Evolutionary conservation across 1,140 invertebrate species (phyloP).

Genomic region (Amphibalanus amphitrite): DNA sequence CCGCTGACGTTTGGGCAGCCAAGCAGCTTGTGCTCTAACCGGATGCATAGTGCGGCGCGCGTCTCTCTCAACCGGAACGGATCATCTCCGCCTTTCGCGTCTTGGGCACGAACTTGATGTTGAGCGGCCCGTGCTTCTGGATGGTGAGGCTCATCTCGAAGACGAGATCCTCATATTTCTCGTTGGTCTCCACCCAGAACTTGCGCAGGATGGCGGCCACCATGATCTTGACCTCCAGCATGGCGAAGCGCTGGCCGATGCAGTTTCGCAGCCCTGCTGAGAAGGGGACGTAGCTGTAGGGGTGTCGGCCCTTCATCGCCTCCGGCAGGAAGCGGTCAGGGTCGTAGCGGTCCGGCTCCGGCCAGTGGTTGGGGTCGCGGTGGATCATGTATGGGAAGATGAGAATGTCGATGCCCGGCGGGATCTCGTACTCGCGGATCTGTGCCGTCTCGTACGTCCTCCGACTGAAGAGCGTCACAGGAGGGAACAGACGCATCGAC

Average conservation of each 20-base stretch:
- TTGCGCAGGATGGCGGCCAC: constrained; percentile 27
- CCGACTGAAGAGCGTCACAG: constrained; percentile 59
- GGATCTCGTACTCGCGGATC: constrained; percentile 40
- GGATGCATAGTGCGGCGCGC: too few species aligned
- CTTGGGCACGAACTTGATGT: not conserved
- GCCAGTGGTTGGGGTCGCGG: constrained; percentile 46
- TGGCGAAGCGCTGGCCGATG: constrained; percentile 45
- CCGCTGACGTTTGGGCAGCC: too few species aligned
- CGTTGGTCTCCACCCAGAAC: constrained; percentile 15
- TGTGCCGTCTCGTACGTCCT: constrained; percentile 47
- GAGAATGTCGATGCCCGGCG: constrained; percentile 44
- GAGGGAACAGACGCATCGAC: constrained; percentile 53
- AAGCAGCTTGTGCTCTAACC: too few species aligned
- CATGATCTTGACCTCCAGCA: constrained; percentile 37
- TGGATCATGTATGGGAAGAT: constrained; percentile 47
- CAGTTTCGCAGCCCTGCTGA: constrained; percentile 42
- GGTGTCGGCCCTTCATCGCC: constrained; percentile 63
- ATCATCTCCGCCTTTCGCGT: too few species aligned
- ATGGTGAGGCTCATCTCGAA: not conserved
- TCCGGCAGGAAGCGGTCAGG: too few species aligned
- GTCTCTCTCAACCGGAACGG: too few species aligned
- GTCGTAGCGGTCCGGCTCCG: constrained; percentile 60
- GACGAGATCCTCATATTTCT: not conserved
- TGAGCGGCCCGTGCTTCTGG: not conserved
- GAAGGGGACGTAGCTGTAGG: constrained; percentile 65